These are phyloP conservation scores for Myanophis thanlyinensis DNA, from an alignment of 2,113 vertebrate species.

Conservation along the genomic window DNA sequence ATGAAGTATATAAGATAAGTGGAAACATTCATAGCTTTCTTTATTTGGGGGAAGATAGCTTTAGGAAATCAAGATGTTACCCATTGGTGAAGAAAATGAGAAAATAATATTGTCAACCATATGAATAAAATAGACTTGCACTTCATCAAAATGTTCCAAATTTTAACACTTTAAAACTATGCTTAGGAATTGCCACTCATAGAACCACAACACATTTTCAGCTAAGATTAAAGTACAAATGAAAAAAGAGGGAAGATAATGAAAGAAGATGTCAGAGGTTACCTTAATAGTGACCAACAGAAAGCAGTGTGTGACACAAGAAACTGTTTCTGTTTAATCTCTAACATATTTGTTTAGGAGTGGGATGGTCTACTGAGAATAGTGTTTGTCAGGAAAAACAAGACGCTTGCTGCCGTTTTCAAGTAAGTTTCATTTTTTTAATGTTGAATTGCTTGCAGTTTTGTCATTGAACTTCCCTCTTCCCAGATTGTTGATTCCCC, in stretches of 20 bases:
- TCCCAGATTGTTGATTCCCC: background rate
- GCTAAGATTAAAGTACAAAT: background rate
- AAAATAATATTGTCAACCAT: background rate
- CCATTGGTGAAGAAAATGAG: background rate
- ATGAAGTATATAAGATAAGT: background rate
- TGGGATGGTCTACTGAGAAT: constrained; percentile 98
- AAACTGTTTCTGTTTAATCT: background rate
- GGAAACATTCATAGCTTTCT: background rate
- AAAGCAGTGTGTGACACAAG: background rate
- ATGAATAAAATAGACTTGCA: background rate
- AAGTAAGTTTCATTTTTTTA: constrained; percentile 81
- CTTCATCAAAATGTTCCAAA: background rate
- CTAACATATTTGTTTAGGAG: constrained; percentile 76
- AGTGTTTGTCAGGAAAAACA: constrained; percentile 98
- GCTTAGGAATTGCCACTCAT: background rate
- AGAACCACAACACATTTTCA: background rate
- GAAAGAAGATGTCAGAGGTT: background rate
- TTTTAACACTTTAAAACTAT: background rate
- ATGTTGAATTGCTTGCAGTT: background rate
- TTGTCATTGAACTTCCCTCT: background rate
- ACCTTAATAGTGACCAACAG: background rate
- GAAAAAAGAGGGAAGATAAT: background rate
- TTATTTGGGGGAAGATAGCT: background rate
- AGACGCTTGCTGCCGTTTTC: constrained; percentile 90
- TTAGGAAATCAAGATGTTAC: background rate